Percentiles rank a stretch among this genome's conserved stretches.
Evolutionary conservation across 2,888 invertebrate genomes (phyloP).

Genomic region (Drosophila monieri): DNA sequence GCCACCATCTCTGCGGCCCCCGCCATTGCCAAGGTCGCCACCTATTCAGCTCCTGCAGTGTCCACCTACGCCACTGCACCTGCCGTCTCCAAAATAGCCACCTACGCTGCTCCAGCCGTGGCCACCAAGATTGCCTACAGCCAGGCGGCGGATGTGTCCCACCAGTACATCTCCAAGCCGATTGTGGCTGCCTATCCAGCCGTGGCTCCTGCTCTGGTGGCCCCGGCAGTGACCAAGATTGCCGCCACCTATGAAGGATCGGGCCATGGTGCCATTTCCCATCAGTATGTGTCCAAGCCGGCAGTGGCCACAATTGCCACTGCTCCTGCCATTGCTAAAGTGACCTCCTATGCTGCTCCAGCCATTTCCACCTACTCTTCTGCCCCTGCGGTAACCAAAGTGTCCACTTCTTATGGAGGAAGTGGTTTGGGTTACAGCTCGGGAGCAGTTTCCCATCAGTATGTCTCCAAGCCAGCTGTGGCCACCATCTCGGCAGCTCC

Average conservation of each 20-base stretch:
- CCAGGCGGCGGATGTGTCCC: conserved; percentile 49
- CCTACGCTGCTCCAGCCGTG: conserved; percentile 73
- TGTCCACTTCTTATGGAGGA: conserved; percentile 55
- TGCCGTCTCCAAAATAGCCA: conserved; percentile 42
- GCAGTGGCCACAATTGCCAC: conserved; percentile 51
- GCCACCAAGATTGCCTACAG: conserved; percentile 47
- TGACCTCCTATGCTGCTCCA: conserved; percentile 62
- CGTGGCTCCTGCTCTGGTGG: conserved; percentile 46
- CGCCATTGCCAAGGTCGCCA: conserved; percentile 52
- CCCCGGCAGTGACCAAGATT: conserved; percentile 50
- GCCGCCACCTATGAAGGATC: conserved; percentile 36
- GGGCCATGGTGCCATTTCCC: conserved; percentile 47
- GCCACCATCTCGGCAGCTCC: conserved; percentile 51
- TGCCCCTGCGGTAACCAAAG: conserved; percentile 45
- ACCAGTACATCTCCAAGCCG: conserved; percentile 69
- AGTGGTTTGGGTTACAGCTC: conserved; percentile 25
- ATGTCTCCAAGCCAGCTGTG: conserved; percentile 78
- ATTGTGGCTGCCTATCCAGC: conserved; percentile 44
- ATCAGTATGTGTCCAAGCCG: conserved; percentile 68
- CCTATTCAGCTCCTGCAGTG: conserved; percentile 54
- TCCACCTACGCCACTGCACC: conserved; percentile 61
- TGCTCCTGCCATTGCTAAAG: conserved; percentile 52
- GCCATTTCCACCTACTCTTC: conserved; percentile 48
- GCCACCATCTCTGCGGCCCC: conserved; percentile 59
- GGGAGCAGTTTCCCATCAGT: conserved; percentile 62